Base-by-base conservation (phyloP, 2,113 vertebrate genomes). In the Psittacula cyanocephala region DNA sequence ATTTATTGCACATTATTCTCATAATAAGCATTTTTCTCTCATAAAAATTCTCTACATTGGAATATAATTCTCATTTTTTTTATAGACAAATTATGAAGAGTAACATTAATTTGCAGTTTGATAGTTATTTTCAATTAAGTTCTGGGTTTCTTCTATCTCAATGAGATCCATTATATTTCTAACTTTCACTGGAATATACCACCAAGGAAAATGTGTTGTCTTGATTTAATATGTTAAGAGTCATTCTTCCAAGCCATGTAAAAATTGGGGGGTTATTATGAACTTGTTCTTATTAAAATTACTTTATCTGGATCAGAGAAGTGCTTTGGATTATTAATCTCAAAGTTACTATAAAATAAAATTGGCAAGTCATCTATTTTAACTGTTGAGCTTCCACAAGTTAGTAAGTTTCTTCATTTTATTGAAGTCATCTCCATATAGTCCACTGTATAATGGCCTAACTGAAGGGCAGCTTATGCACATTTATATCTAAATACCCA, bases 371-470 rank as follows among this genome's bases (percentile, higher is more conserved):
- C 49, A 31, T 29, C 33, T 35, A 1, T 70, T 77, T 69, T 53
- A 20, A 24, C 6, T 83, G 46, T 8, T 23, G 33, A 52, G 62
- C 50, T 79, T 29, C 31, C 17, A 1, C 15, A 33, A 39, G 18
- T 28, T 6, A 11, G 18, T 25, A 23, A 44, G 11, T 47, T 23
- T 19, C 8, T 79, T 41, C 14, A 0, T 37, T 68, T 68, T 74
- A 25, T 47, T 76, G 4, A 23, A 10, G 35, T 27, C 3, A 0
- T 10, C 25, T 44, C 20, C 17, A 3, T 27, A 0, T 5, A 11
- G 35, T 11, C 59, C 59, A 9, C 62, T 9, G 17, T 2, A 0
- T n/a, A 15, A 4, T 3, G 47, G 3, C 28, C 23, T 3, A 20
- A 7, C 37, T 55, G 49, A 5, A 53, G 67, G 68, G 24, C 50